Evolutionary conservation across 1,140 invertebrate genomes (phyloP), one percentile per base, ranked within the genome.

Genomic region (Sesamia nonagrioides): DNA sequence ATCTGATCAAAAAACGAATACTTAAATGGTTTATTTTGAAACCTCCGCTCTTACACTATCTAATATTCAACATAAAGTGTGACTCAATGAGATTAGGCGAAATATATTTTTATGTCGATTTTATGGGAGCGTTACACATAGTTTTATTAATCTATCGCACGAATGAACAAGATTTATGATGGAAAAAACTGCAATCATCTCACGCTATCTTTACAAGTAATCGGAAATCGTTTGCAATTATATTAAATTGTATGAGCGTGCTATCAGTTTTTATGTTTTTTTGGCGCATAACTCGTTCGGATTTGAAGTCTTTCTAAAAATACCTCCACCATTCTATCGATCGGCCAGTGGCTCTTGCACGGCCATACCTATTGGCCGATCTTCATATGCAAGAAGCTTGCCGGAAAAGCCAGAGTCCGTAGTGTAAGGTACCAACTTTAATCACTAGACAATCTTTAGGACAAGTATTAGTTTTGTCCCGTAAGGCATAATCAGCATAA

Each of bases 181-280:
- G 15, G 1, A 58, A 74, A 69, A 74, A 74, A 74, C n/a, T 27
- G 54, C 52, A 74, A 45, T 52, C 18, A 60, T 74, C 71, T 58
- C 71, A 74, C 71, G 71, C 71, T 45, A 74, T 27, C 52, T 74
- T 60, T 60, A 56, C 54, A 56, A 74, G 37, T 74, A 74, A 74
- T 74, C 54, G 71, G 71, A 74, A 74, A 74, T 60, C 37, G 71
- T 58, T 74, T n/a, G 54, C 52, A 74, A 74, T 74, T 74, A 74
- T 42, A 40, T 35, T 35, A 74, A 66, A 60, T 37, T 21, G 56
- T 42, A 42, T 33, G 52, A 27, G 54, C 71, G 54, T 60, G 54
- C 45, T 42, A 42, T 60, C 40, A 6, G 35, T 13, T 73, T 27
- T 42, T 45, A n/a, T 58, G 11, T 74, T 27, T 50, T 50, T 50